These are phyloP conservation scores for Aethes cnicana DNA, from an alignment of 2,888 invertebrate species.

Conservation along the genomic window DNA sequence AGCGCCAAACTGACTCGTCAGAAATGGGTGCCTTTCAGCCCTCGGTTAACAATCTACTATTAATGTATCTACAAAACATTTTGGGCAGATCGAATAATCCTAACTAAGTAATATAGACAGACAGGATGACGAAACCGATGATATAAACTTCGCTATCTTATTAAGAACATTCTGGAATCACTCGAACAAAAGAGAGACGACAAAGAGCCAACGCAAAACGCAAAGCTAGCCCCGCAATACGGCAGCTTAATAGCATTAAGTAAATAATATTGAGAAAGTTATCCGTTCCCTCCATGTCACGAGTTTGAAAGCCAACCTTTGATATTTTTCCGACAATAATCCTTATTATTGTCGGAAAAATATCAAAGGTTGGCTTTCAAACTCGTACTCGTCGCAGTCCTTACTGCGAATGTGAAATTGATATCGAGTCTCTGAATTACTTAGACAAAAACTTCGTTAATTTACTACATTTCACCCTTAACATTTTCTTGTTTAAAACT, in stretches of 20 bases:
- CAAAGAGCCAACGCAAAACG: constrained; percentile 14
- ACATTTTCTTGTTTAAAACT: not conserved
- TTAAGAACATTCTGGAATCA: not conserved
- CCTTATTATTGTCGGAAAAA: constrained; percentile 7
- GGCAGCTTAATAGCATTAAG: constrained; percentile 12
- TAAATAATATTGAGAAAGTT: constrained; percentile 9
- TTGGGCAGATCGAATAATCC: too few species aligned
- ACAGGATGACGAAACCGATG: too few species aligned
- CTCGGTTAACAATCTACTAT: too few species aligned
- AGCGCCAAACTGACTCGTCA: too few species aligned
- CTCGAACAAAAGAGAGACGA: constrained; percentile 4
- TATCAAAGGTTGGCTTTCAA: not conserved
- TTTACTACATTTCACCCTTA: not conserved
- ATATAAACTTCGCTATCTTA: not conserved
- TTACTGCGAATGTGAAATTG: constrained; percentile 1
- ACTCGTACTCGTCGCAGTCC: too few species aligned
- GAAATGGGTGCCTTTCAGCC: too few species aligned
- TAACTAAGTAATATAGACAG: too few species aligned
- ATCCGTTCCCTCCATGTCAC: not conserved
- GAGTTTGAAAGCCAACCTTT: constrained; percentile 1
- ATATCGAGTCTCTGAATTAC: constrained; percentile 1
- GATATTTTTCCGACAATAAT: constrained; percentile 2
- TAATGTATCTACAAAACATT: too few species aligned
- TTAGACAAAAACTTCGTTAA: not conserved
- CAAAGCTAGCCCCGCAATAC: constrained; percentile 3